Conservation (phyloP, 2,888 invertebrate species). For the Scrobipalpa atriplicella region DNA sequence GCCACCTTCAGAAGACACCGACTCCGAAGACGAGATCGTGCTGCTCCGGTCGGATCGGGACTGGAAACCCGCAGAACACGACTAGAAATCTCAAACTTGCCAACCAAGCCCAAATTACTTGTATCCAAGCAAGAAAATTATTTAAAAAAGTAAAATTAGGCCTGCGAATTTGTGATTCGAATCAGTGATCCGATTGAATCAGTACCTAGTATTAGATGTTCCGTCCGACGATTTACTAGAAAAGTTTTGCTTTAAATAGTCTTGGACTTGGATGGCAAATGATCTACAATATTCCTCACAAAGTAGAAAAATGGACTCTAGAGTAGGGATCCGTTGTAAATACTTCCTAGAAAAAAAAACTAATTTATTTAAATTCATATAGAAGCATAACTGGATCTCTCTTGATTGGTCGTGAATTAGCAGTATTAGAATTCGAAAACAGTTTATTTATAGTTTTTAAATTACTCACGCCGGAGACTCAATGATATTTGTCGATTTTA, state of each 20-base stretch:
- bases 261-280: neutral
- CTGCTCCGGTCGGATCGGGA: slow-evolving; percentile 72
- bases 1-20: slow-evolving; percentile 77
- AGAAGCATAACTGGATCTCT: slow-evolving; percentile 5
- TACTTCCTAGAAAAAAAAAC: neutral
- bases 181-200: neutral
- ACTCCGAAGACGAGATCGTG: slow-evolving; percentile 83
- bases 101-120: neutral
- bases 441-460: neutral
- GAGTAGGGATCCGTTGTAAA: neutral
- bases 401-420: neutral
- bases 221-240: slow-evolving; percentile 1
- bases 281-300: neutral
- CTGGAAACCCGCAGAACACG: slow-evolving; percentile 45
- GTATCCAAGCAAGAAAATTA: neutral
- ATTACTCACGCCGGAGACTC: neutral
- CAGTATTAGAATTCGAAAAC: slow-evolving; percentile 11
- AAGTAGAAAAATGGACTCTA: neutral
- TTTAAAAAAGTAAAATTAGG: neutral
- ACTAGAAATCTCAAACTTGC: slow-evolving; percentile 9
- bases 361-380: neutral
- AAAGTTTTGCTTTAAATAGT: neutral
- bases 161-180: neutral
- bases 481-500: neutral
- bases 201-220: neutral